Conservation (phyloP, 2,888 invertebrate species). For the Ormyrus rosae region DNA sequence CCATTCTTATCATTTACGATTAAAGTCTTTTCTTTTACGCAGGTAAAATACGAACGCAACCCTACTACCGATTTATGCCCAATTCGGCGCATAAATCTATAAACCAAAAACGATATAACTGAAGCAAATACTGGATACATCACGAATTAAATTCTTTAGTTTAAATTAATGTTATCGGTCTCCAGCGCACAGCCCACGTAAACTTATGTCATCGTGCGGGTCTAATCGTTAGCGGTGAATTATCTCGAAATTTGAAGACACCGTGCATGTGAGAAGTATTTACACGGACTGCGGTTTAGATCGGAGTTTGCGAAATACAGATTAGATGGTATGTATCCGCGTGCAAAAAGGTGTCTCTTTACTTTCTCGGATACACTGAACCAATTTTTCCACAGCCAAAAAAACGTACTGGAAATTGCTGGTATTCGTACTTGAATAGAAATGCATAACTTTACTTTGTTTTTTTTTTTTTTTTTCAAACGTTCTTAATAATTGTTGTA, state of each 20-base stretch:
- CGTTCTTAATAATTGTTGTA: too few relatives aligned
- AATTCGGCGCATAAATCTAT: conserved; percentile 26
- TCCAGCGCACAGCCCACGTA: conserved; percentile 24
- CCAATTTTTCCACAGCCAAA: too few relatives aligned
- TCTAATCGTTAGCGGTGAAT: background rate
- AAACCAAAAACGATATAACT: conserved; percentile 53
- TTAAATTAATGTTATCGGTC: conserved; percentile 11
- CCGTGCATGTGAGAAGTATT: background rate
- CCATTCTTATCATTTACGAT: conserved; percentile 3
- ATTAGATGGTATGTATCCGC: background rate
- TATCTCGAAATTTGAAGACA: conserved; percentile 1
- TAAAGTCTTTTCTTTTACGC: background rate
- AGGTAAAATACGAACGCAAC: conserved; percentile 16
- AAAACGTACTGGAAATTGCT: too few relatives aligned
- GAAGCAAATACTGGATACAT: conserved; percentile 59
- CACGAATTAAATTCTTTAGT: conserved; percentile 53
- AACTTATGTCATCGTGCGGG: conserved; percentile 9
- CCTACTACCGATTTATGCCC: conserved; percentile 31
- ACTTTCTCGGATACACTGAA: too few relatives aligned
- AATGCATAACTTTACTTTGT: too few relatives aligned
- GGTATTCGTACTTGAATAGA: too few relatives aligned
- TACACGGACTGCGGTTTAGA: background rate
- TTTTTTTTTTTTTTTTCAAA: background rate
- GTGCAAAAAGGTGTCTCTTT: too few relatives aligned
- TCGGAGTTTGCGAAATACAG: conserved; percentile 39